Conservation (phyloP, 1,140 invertebrate species). For the Harpegnathos saltator region DNA sequence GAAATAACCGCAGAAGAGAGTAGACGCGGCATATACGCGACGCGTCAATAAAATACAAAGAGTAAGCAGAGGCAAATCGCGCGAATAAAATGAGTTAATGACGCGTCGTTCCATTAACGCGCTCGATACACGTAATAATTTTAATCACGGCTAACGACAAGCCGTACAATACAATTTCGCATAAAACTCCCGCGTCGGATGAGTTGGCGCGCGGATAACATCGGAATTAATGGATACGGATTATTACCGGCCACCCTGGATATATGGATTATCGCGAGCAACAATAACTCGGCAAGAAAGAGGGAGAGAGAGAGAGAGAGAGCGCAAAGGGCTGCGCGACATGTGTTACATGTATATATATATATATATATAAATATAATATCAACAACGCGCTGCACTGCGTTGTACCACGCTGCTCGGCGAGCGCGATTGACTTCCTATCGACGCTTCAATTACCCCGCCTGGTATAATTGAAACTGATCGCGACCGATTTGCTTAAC, state of each 20-base stretch:
- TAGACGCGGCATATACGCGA: background rate
- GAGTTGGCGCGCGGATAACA: slow-evolving; percentile 15
- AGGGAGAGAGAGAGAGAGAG: slow-evolving; percentile 14
- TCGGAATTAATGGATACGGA: slow-evolving; percentile 50
- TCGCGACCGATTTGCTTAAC: slow-evolving; percentile 30
- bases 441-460: slow-evolving; percentile 24
- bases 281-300: slow-evolving; percentile 30
- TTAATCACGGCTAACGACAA: slow-evolving; percentile 49
- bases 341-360: too few relatives aligned
- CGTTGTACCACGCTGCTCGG: too few relatives aligned
- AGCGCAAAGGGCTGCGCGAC: slow-evolving; percentile 4
- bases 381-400: background rate
- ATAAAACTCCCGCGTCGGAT: slow-evolving; percentile 37
- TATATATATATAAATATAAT: too few relatives aligned
- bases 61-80: slow-evolving; percentile 17
- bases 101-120: slow-evolving; percentile 17
- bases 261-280: slow-evolving; percentile 25
- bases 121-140: slow-evolving; percentile 38
- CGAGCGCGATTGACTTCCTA: slow-evolving; percentile 5
- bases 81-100: slow-evolving; percentile 50
- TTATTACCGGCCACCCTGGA: slow-evolving; percentile 32
- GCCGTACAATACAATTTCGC: slow-evolving; percentile 38
- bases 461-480: slow-evolving; percentile 34
- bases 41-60: slow-evolving; percentile 31
- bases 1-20: background rate